phyloP scores from a whole-genome alignment of 2,797 vertebrate species.

The Discoglossus pictus region DNA sequence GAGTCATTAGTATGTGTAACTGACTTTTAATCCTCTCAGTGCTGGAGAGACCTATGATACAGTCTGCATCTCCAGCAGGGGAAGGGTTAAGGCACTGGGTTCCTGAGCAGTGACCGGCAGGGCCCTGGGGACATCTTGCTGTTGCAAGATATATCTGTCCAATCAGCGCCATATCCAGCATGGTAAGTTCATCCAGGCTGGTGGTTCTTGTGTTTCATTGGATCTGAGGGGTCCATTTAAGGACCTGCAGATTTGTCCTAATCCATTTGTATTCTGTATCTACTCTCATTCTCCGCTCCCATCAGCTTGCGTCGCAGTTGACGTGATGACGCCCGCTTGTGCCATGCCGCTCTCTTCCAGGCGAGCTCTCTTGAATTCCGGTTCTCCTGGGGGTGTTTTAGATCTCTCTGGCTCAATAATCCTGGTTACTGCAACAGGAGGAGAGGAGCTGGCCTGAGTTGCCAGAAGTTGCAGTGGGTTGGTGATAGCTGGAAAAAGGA shows the following conservation, averaged over 20 bases:
- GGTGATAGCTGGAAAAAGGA: constrained; percentile 75
- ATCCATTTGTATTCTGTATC: constrained; percentile 49
- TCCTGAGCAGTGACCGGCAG: not conserved
- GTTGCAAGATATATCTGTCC: not conserved
- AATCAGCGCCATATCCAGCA: not conserved
- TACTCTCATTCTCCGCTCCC: constrained; percentile 70
- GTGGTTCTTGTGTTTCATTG: no score
- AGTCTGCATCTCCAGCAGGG: not conserved
- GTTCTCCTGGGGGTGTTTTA: constrained; percentile 70
- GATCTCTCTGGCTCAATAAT: constrained; percentile 70
- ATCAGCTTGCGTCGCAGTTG: constrained; percentile 67
- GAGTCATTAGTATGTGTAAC: not conserved
- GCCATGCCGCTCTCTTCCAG: constrained; percentile 72
- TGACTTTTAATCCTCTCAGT: not conserved
- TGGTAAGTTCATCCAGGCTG: not conserved
- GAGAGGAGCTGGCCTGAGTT: constrained; percentile 92
- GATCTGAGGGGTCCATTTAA: constrained; percentile 2
- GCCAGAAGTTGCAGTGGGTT: constrained; percentile 95
- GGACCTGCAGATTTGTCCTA: constrained; percentile 49
- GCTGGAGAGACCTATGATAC: not conserved
- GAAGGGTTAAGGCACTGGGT: not conserved
- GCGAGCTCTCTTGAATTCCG: constrained; percentile 84
- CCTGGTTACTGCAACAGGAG: constrained; percentile 85
- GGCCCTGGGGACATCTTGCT: not conserved
- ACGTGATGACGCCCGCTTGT: constrained; percentile 66